Percentiles rank a stretch among this genome's conserved stretches.
These are phyloP conservation scores for Steatocranus sp. DNA, from an alignment of 2,797 vertebrate species.

Conservation along the genomic window DNA sequence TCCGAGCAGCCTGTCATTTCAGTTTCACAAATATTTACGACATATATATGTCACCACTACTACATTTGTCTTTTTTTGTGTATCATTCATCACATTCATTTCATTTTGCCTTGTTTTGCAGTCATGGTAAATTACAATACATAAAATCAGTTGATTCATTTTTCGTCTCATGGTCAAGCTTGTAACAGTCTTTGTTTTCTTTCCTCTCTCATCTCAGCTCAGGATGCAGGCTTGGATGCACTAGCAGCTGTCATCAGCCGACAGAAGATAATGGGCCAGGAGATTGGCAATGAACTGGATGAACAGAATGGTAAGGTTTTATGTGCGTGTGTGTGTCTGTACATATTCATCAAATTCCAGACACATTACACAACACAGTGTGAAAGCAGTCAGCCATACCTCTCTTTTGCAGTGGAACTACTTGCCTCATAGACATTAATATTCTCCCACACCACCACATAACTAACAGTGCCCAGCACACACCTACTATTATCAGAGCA, in stretches of 20 bases:
- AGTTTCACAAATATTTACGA: not conserved
- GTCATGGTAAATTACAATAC: not conserved
- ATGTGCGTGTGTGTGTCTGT: not conserved
- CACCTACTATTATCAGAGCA: not conserved
- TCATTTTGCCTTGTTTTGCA: not conserved
- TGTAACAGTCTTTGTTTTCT: not conserved
- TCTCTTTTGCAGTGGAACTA: constrained; percentile 36
- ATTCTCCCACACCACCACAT: constrained; percentile 14
- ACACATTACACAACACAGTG: constrained; percentile 24
- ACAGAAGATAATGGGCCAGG: constrained; percentile 95
- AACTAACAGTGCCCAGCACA: not conserved
- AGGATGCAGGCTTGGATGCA: constrained; percentile 93
- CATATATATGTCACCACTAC: not conserved
- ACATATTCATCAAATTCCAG: constrained; percentile 36
- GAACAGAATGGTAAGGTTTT: constrained; percentile 90
- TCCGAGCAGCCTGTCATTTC: not conserved
- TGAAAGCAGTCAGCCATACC: constrained; percentile 44
- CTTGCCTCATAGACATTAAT: constrained; percentile 34
- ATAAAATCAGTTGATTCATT: not conserved
- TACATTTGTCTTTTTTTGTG: not conserved
- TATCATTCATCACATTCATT: not conserved
- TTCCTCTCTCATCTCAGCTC: constrained; percentile 72
- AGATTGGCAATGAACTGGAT: constrained; percentile 95
- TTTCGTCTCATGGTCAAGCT: not conserved
- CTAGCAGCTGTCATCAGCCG: constrained; percentile 88